Evolutionary conservation across 2,797 vertebrate genomes (phyloP).

Genomic region (Discoglossus pictus): DNA sequence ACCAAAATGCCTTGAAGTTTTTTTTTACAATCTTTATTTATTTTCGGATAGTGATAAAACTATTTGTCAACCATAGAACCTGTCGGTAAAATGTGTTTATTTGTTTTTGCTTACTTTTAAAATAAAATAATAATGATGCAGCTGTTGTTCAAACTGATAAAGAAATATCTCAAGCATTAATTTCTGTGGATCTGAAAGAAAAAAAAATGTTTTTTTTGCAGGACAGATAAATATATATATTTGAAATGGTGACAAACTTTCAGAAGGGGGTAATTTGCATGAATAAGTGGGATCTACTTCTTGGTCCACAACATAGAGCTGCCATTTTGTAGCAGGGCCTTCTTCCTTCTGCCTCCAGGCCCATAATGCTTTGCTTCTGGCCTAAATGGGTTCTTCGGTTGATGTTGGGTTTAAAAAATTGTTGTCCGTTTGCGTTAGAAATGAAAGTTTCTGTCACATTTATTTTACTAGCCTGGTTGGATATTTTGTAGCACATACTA

Average conservation of each 20-base stretch:
- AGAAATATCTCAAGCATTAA: slow-evolving; percentile 18
- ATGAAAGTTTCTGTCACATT: slow-evolving; percentile 39
- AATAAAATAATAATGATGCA: slow-evolving; percentile 29
- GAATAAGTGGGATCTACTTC: background rate
- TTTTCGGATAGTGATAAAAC: slow-evolving; percentile 6
- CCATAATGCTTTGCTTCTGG: slow-evolving; percentile 12
- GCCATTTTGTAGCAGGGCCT: no score
- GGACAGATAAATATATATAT: background rate
- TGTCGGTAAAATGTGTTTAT: background rate
- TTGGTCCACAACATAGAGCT: background rate
- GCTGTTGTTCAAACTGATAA: slow-evolving; percentile 15
- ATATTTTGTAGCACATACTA: slow-evolving; percentile 1
- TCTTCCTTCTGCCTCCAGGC: background rate
- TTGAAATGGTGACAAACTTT: background rate
- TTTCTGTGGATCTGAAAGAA: background rate
- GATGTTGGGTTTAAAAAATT: slow-evolving; percentile 3
- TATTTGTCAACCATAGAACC: background rate
- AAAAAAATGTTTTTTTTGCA: background rate
- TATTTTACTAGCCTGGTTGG: slow-evolving; percentile 30
- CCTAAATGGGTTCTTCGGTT: no score
- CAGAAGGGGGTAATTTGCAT: background rate
- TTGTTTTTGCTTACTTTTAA: slow-evolving; percentile 7
- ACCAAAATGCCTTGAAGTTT: background rate
- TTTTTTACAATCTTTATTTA: slow-evolving; percentile 19
- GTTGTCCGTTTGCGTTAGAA: slow-evolving; percentile 18